Conservation (phyloP, 2,113 vertebrate species). For the Hirundichthys speculiger region DNA sequence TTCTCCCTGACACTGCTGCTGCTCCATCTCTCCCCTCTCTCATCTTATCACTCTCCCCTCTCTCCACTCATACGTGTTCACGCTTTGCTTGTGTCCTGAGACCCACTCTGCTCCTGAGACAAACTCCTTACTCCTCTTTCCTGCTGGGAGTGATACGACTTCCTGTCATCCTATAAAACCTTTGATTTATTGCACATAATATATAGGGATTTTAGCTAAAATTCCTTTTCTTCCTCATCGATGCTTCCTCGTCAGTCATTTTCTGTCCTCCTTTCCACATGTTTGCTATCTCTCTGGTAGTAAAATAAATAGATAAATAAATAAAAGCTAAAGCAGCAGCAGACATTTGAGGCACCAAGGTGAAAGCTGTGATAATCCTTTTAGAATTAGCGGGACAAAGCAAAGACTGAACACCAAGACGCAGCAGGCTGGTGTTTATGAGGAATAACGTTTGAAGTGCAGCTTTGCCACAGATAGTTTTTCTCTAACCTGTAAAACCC, state of each 20-base stretch:
- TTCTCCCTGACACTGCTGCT: conserved; percentile 1
- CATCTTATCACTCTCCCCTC: conserved; percentile 43
- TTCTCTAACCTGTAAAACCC: conserved; percentile 41
- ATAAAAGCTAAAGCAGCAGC: conserved; percentile 8
- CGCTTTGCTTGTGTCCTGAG: conserved; percentile 35
- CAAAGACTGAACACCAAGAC: conserved; percentile 36
- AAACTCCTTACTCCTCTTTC: conserved; percentile 27
- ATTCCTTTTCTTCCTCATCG: conserved; percentile 30
- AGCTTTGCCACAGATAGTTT: conserved; percentile 35
- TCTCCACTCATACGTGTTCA: conserved; percentile 32
- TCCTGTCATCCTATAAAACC: conserved; percentile 53
- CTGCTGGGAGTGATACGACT: conserved; percentile 35
- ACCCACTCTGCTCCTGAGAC: conserved; percentile 36
- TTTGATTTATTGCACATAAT: conserved; percentile 74
- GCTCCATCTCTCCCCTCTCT: conserved; percentile 15
- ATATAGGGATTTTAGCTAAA: conserved; percentile 51
- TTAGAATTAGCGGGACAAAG: conserved; percentile 55
- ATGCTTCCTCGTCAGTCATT: conserved; percentile 22
- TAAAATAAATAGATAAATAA: background rate
- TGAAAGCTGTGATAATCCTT: conserved; percentile 49
- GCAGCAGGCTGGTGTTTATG: conserved; percentile 33
- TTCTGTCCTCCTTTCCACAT: conserved; percentile 6
- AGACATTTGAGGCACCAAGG: conserved; percentile 26
- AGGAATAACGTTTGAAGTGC: conserved; percentile 41
- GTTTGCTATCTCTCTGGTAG: conserved; percentile 11